Evolutionary conservation across 2,888 invertebrate species (phyloP).

Genomic region (Odontothrips loti): DNA sequence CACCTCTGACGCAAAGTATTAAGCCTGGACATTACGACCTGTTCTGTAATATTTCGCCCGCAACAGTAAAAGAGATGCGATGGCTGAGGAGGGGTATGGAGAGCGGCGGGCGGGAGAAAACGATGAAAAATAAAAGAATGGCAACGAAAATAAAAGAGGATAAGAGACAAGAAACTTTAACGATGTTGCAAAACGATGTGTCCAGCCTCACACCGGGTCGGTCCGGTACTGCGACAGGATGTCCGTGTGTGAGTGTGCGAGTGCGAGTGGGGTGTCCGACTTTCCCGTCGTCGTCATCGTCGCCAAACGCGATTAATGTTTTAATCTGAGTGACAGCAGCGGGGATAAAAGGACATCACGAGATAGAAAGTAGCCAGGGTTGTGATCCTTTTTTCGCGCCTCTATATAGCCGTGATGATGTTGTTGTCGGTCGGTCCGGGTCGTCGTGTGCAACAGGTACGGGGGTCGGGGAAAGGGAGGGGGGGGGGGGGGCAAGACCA

Average conservation of each 20-base stretch:
- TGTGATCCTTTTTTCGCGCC: no score
- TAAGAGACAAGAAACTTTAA: background rate
- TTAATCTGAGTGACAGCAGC: background rate
- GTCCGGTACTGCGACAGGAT: background rate
- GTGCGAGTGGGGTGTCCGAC: background rate
- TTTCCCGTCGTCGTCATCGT: background rate
- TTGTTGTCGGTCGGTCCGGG: no score
- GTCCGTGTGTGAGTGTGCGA: background rate
- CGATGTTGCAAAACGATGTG: constrained; percentile 1
- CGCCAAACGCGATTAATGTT: background rate
- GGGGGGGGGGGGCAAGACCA: no score
- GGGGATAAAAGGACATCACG: background rate
- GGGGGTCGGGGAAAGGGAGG: no score
- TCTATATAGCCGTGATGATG: no score
- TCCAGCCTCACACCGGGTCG: background rate
- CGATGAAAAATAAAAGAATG: no score
- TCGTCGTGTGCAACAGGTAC: no score
- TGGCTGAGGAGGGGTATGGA: no score
- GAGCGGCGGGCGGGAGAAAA: no score
- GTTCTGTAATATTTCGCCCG: constrained; percentile 2
- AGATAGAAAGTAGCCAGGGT: background rate
- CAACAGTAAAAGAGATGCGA: background rate
- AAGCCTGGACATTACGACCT: background rate
- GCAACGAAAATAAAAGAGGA: no score
- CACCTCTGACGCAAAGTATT: background rate